Base-by-base conservation (phyloP, 2,888 invertebrate species). In the Lepidochrysops patricia region DNA sequence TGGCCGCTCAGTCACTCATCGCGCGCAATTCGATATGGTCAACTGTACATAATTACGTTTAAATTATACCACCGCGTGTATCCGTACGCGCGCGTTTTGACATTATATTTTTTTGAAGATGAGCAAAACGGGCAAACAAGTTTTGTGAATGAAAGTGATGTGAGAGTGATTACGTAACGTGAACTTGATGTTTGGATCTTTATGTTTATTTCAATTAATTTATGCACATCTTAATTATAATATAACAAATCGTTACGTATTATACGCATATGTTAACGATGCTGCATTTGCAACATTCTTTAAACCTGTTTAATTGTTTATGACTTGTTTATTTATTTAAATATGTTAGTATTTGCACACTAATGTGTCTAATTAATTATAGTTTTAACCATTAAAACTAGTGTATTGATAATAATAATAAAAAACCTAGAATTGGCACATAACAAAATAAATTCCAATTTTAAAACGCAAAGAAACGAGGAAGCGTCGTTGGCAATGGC, bases 1-100 rank as follows among this genome's bases (percentile, higher is more conserved):
- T 76, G 82, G 72, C 78, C 80, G 80, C 79, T 26, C 58, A 87
- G 87, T 88, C 87, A 79, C 70, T 75, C 76, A 62, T 78, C 85
- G 79, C 84, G 84, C 85, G 81, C 80, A 88, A 81, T 86, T 87
- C 87, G 84, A 86, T 75, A 86, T 87, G 86, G 88, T 85, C 88
- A 87, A 81, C 82, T 84, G 79, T 82, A 78, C 77, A 76, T 81
- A 81, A 82, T 82, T 78, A 80, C 73, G 70, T 72, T 69, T 66
- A 62, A 64, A 65, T 69, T 71, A 73, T 64, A 73, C 72, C 69
- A 67, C 70, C 68, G 70, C 70, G 73, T 23, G 52, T 59, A 37
- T 52, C 23, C 52, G 59, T 27, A 37, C 54, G 32, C 83, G 82
- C 80, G 71, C 65, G 60, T 62, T 72, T 72, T 72, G 72, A 71